Base-by-base conservation (phyloP, 2,113 vertebrate genomes). In the Myotis yumanensis region DNA sequence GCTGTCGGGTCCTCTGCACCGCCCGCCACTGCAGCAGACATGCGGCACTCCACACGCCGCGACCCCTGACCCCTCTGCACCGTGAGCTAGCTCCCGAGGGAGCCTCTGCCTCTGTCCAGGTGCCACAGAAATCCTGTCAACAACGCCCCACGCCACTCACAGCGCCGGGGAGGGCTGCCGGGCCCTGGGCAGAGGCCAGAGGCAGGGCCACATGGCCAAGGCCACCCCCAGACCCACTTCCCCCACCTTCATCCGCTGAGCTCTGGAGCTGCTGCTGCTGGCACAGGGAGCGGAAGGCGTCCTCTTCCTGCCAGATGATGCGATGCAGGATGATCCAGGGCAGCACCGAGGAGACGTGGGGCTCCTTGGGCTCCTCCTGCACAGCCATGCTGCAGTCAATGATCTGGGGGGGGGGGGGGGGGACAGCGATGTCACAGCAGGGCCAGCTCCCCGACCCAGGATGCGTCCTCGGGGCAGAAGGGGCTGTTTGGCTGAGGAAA, bases 321-420 rank as follows among this genome's bases (percentile, higher is more conserved):
- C 99, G 98, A 96, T 99, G 99, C 64, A 99, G 97, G 64, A 99
- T 98, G 85, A 99, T 98, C 99, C 99, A 99, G 0, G 99, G 99
- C 93, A 99, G 98, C 90, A 99, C 99, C 0, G 99, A 99, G 82
- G 99, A 99, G 88, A 99, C 99, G 0, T 99, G 99, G 0, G 99
- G 99, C 77, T 99, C 99, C 95, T 99, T 99, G 52, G 98, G 98
- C 25, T 99, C 99, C 8, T 99, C 99, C 2, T 99, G 99, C 35
- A 99, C 96, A 5, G 98, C 98, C 99, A 99, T 99, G 98, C 99
- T 99, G 84, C 98, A 99, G 93, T 99, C 99, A 54, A 99, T 99
- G 96, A 99, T 97, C 99, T 99, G 5, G 15, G 1, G 51, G 40
- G 37, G 37, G 37, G 37, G 37, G 37, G 4, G 37, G 37, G 5